These are phyloP conservation scores for Tetramorium bicarinatum DNA, from an alignment of 2,888 invertebrate genomes.

Conservation along the genomic window DNA sequence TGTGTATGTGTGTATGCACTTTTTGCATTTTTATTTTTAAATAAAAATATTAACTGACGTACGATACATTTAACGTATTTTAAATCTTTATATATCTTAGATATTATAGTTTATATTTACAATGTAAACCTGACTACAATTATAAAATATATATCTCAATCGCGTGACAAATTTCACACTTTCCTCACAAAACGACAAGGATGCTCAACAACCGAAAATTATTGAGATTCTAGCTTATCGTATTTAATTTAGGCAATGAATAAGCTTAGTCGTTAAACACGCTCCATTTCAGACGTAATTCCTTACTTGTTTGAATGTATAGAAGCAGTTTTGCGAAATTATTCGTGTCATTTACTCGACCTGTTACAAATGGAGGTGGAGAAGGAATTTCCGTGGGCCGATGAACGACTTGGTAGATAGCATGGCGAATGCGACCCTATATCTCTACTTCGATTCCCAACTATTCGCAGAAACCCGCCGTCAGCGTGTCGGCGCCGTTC, in stretches of 20 bases:
- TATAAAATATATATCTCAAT: not conserved
- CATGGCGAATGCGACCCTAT: constrained; percentile 49
- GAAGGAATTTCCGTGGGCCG: constrained; percentile 56
- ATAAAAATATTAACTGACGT: not conserved
- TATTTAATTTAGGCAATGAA: constrained; percentile 47
- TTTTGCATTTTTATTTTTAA: not conserved
- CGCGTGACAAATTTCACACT: not conserved
- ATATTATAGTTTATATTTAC: not conserved
- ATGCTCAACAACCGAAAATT: not conserved
- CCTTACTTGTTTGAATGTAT: constrained; percentile 13
- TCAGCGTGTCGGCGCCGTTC: constrained; percentile 73
- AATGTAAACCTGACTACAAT: not conserved
- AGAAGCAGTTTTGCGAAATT: constrained; percentile 62
- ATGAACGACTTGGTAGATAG: constrained; percentile 48
- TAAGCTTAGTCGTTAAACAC: not conserved
- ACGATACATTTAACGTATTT: not conserved
- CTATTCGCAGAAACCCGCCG: constrained; percentile 76
- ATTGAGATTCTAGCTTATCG: not conserved
- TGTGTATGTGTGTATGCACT: not conserved
- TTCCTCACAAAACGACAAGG: not conserved
- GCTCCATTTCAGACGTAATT: constrained; percentile 19
- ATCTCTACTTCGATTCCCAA: constrained; percentile 71
- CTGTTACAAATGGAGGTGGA: constrained; percentile 63
- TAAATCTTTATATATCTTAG: not conserved
- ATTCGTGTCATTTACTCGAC: constrained; percentile 56